Evolutionary conservation across 2,113 vertebrate species (phyloP), one percentile per base, ranked within the genome.

Genomic region (Sciurus niger): DNA sequence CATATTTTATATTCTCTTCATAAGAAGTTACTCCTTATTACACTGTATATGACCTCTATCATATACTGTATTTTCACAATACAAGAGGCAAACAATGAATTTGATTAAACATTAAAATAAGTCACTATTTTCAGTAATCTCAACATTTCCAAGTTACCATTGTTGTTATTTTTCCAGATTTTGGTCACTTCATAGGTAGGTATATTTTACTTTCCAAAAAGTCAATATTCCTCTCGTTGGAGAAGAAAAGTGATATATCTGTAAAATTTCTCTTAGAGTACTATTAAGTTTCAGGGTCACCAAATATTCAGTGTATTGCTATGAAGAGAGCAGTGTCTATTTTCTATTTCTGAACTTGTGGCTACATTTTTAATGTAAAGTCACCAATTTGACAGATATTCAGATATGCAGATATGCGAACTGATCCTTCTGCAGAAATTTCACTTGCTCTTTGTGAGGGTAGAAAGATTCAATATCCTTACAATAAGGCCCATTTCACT

Each of bases 31-130:
- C 8, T 58, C 18, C 13, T 72, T 8, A 20, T 68, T 67, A 34
- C 7, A 43, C 43, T 76, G 30, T 60, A 5, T 43, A 8, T 46
- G 3, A 96, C 46, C 48, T 86, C 32, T 53, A 40, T 90, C 30
- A 67, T 16, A 70, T 55, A 13, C 1, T 67, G 20, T 48, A 43
- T 43, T 58, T 90, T 12, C 17, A 32, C 90, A 12, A 84, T 51
- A 70, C 95, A 93, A 87, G 14, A 60, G 84, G 6, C 14, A 80
- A 17, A 72, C 0, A 77, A 67, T 55, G 22, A 17, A 48, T 79
- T 82, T 84, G 8, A 80, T 40, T 94, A 89, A 89, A 68, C 4
- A 43, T 68, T 58, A 86, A 87, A 77, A 93, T 91, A 48, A 65
- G 60, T 70, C n/a, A 32, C 30, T 91, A 13, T 83, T 83, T 95